Evolutionary conservation across 2,888 invertebrate genomes (phyloP), one percentile per base, ranked within the genome.

Genomic region (Polymixis lichenea): DNA sequence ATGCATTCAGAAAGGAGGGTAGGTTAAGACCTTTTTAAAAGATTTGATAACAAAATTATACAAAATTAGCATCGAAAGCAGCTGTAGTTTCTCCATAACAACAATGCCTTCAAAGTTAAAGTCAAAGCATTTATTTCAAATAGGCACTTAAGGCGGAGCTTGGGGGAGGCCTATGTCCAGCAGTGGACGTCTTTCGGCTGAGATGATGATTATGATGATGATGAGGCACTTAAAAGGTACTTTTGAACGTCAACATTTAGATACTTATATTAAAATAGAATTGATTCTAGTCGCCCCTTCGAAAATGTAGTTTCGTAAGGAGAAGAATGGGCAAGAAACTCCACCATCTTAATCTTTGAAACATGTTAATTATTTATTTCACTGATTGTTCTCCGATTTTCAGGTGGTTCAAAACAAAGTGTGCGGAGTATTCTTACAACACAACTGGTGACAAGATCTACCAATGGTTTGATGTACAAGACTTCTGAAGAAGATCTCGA

Each of bases 1-100:
- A 4, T 98, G 98, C 89, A 90, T 90, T 53, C 94, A 92, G 85
- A 94, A 92, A 80, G 95, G 97, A 91, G 96, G 96, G 97, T 97
- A 91, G 92, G 96, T 91, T 28, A 19, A 53, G 15, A 55, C 3
- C 0, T 46, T 8, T 55, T 32, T 58, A 7, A 19, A 70, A 2
- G 3, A 61, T 38, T n/a, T 56, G 19, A 49, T 32, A 22, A 51
- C 0, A 3, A 11, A 51, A 51, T 67, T 11, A 28, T 71, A 13
- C 46, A 32, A 55, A 55, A 55, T n/a, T n/a, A 9, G 11, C 4
- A 65, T 58, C 1, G 7, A 77, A 64, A 58, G 22, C n/a, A 51
- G 28, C 7, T n/a, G 28, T 38, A 11, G 11, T 61, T 43, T 72
- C 22, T 25, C 25, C 4, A 0, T 8, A 46, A 28, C 17, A 22